Percentiles rank a stretch among this genome's conserved stretches.
phyloP scores from a whole-genome alignment of 2,797 vertebrate genomes.

The Buceros bicornis region DNA sequence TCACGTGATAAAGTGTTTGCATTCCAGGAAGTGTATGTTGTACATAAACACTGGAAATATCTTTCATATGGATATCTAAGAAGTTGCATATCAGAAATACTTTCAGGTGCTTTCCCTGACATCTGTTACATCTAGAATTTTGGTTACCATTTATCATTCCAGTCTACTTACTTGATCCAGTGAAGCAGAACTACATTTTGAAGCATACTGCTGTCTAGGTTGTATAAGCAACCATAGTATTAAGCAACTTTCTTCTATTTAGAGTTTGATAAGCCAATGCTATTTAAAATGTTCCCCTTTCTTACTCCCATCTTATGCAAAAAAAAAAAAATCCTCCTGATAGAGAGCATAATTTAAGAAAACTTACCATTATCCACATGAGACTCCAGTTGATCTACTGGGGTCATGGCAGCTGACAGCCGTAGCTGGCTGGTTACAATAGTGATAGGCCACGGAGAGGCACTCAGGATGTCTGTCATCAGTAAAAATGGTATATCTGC shows the following conservation, averaged over 20 bases:
- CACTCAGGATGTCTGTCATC: slow-evolving; percentile 85
- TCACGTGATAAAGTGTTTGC: background rate
- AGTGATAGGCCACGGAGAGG: slow-evolving; percentile 90
- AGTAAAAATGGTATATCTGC: slow-evolving; percentile 88
- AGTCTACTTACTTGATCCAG: background rate
- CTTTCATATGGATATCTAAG: background rate
- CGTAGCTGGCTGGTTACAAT: slow-evolving; percentile 87
- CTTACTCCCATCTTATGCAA: background rate
- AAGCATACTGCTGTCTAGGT: background rate
- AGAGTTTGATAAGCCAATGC: background rate
- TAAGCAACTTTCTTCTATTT: background rate
- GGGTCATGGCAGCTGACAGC: slow-evolving; percentile 83
- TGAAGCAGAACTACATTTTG: background rate
- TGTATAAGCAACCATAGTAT: background rate
- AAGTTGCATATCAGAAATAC: background rate
- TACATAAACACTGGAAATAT: background rate
- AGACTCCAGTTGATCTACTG: slow-evolving; percentile 85
- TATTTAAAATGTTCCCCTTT: background rate
- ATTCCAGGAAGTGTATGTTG: background rate
- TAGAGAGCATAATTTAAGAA: background rate
- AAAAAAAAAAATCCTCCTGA: background rate
- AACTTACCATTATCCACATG: slow-evolving; percentile 88
- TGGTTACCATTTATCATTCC: background rate
- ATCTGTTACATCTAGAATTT: background rate
- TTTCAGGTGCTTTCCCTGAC: background rate